Percentiles rank a stretch among this genome's conserved stretches.
phyloP scores from a whole-genome alignment of 1,140 invertebrate species.

The Zaprionus lachaisei region DNA sequence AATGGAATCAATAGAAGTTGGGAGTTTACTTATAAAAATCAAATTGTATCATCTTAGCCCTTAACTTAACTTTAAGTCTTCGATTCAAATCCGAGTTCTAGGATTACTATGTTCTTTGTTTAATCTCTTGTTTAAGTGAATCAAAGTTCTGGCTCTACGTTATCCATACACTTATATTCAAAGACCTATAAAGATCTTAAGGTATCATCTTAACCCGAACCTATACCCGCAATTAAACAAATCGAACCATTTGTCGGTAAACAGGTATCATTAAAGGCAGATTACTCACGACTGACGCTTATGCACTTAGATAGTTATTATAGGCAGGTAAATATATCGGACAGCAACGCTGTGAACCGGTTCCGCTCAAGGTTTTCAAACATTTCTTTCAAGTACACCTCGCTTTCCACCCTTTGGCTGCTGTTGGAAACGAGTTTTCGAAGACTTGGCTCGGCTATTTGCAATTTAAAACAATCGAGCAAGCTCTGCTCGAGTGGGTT shows the following conservation, averaged over 20 bases:
- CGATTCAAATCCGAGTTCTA: neutral
- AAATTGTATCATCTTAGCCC: too few species aligned
- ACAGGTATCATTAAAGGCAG: conserved; percentile 5
- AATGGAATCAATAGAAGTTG: neutral
- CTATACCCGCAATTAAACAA: neutral
- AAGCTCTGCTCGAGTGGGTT: neutral
- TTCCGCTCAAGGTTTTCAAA: conserved; percentile 53
- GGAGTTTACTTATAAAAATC: neutral
- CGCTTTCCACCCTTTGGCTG: conserved; percentile 70
- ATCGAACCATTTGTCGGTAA: neutral
- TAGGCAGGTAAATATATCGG: conserved; percentile 19
- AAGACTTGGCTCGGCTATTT: conserved; percentile 71
- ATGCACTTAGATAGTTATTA: neutral
- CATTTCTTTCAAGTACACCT: conserved; percentile 77
- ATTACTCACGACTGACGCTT: conserved; percentile 1
- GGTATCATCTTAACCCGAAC: neutral
- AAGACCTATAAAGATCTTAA: too few species aligned
- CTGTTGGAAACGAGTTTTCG: conserved; percentile 68
- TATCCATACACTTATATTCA: too few species aligned
- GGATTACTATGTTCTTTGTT: neutral
- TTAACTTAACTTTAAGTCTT: neutral
- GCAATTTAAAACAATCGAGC: conserved; percentile 44
- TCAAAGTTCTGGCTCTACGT: too few species aligned
- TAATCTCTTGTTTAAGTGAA: neutral
- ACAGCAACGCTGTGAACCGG: conserved; percentile 45